Base-by-base conservation (phyloP, 2,888 invertebrate species). In the Rhagium mordax region DNA sequence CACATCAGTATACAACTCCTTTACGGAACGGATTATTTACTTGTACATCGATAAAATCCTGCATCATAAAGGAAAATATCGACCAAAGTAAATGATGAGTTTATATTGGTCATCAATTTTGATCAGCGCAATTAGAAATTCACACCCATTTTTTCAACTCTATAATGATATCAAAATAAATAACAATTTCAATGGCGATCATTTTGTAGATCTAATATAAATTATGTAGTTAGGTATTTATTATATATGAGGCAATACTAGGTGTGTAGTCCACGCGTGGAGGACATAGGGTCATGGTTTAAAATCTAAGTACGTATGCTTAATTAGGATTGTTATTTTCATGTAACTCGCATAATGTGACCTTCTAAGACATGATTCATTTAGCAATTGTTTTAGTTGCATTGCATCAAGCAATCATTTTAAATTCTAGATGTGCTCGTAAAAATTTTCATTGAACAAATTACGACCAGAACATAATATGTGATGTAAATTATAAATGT, bases 341-440 rank as follows among this genome's bases (percentile, higher is more conserved):
- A 65, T 65, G 13, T 53, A 24, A 15, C n/a, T 51, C 16, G 21
- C 29, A 62, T 47, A 53, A 65, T 20, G 20, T 13, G 51, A 21
- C 65, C 65, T 65, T 65, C 65, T 27, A 27, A 65, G 49, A 49
- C 6, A 49, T 65, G 65, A 65, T 33, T 65, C 65, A 65, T 29
- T 33, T 49, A 15, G 18, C 18, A 61, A 61, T 21, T 21, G 47
- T n/a, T n/a, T 47, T 3, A 61, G 18, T 61, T 47, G 5, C 16
- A 59, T 15, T 59, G 3, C 21, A 55, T 1, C n/a, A n/a, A 55
- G n/a, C n/a, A 4, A 13, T 41, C 13, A n/a, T n/a, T 41, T 41
- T 41, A 41, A n/a, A 41, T 41, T 3, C 3, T 41, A 3, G n/a
- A 41, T n/a, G 41, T 41, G 41, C n/a, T 15, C 2, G 41, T 41